A percentile compares a stretch with the other conserved stretches of the same genome.
Conservation (phyloP, 2,888 invertebrate genomes). For the Antitype chi region DNA sequence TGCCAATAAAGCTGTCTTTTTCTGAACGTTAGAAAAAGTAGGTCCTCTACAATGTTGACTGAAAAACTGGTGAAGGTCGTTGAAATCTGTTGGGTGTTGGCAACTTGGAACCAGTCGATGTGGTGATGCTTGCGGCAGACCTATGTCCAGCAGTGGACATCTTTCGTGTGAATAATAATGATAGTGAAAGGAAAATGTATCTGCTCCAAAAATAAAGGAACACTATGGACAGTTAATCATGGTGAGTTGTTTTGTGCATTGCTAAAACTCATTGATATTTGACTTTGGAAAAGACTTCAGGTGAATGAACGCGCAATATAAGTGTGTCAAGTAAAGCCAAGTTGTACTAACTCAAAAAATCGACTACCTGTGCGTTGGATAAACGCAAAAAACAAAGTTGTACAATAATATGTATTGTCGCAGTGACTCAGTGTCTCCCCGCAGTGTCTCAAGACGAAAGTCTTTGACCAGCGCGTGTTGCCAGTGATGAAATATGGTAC, state of each 20-base stretch:
- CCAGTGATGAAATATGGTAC: too few species aligned
- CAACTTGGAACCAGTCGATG: background rate
- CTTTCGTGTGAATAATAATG: background rate
- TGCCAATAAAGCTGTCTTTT: background rate
- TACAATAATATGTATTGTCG: too few species aligned
- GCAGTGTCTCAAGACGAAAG: too few species aligned
- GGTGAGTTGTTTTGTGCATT: background rate
- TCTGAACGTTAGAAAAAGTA: too few species aligned
- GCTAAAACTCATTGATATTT: background rate
- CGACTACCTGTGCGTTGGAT: background rate
- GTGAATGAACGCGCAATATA: conserved; percentile 7
- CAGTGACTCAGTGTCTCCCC: too few species aligned
- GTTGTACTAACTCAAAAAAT: background rate
- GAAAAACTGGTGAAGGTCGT: background rate
- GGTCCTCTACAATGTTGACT: too few species aligned
- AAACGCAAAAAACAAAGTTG: background rate
- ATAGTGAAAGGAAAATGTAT: background rate
- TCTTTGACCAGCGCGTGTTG: too few species aligned
- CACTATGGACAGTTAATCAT: background rate
- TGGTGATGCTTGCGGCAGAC: background rate
- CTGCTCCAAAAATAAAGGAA: background rate
- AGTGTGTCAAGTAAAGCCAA: conserved; percentile 11
- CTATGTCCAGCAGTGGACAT: background rate
- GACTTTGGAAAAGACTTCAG: background rate
- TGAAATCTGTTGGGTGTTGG: background rate